Conservation (phyloP, 2,888 invertebrate genomes). For the Epistrophe grossulariae region DNA sequence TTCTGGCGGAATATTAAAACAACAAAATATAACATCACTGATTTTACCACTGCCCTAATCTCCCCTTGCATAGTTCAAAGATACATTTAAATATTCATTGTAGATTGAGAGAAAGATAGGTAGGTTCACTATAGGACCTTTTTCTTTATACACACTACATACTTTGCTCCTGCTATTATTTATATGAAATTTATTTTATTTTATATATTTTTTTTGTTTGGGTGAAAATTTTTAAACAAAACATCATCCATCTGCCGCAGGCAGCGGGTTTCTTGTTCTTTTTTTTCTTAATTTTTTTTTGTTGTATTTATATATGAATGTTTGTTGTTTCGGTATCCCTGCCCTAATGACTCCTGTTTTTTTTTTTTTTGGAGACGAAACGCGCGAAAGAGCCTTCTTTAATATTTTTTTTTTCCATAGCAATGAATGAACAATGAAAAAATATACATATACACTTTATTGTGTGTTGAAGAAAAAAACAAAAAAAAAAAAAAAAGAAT, state of each 20-base stretch:
- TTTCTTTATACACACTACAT: background rate
- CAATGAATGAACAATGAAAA: constrained; percentile 68
- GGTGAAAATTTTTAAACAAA: constrained; percentile 72
- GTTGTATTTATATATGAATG: constrained; percentile 22
- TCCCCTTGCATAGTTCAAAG: constrained; percentile 54
- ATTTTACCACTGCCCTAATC: constrained; percentile 15
- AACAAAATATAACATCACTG: constrained; percentile 25
- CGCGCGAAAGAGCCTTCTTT: constrained; percentile 51
- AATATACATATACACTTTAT: constrained; percentile 20
- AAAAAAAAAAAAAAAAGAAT: constrained; percentile 57
- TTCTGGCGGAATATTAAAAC: too few relatives aligned
- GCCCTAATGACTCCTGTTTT: constrained; percentile 71
- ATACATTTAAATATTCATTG: constrained; percentile 74
- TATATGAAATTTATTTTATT: constrained; percentile 52
- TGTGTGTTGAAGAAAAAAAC: constrained; percentile 52
- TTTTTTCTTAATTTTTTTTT: too few relatives aligned
- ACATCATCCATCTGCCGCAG: constrained; percentile 70
- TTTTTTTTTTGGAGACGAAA: constrained; percentile 48
- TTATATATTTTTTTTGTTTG: constrained; percentile 56
- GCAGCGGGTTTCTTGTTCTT: constrained; percentile 58
- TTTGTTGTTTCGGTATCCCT: constrained; percentile 62
- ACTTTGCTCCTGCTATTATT: constrained; percentile 57
- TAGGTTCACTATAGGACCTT: constrained; percentile 44
- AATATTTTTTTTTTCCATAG: constrained; percentile 43
- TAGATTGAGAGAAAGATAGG: constrained; percentile 56